Percentiles rank a stretch among this genome's conserved stretches.
phyloP scores from a whole-genome alignment of 2,113 vertebrate species.

The Callorhinus ursinus region DNA sequence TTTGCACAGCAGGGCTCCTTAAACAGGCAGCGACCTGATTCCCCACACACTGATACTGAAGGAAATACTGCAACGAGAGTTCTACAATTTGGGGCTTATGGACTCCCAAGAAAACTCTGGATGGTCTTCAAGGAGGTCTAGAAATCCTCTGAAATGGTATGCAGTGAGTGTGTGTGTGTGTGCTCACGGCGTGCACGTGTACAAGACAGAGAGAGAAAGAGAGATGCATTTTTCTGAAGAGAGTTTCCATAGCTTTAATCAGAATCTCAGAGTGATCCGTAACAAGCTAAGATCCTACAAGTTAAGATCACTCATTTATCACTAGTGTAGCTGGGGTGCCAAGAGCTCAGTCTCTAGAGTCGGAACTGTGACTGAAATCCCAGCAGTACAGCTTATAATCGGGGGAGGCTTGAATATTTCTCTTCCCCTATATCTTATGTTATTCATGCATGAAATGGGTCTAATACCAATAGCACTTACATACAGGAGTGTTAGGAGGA shows the following conservation, averaged over 20 bases:
- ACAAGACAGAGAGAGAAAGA: no score
- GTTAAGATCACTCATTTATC: neutral
- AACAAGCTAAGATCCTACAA: neutral
- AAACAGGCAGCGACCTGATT: neutral
- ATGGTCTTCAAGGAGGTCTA: neutral
- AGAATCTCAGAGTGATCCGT: constrained; percentile 4
- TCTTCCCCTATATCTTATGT: neutral
- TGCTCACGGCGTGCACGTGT: no score
- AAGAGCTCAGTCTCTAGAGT: neutral
- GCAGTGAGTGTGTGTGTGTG: neutral
- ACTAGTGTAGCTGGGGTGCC: neutral
- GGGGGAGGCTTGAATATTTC: neutral
- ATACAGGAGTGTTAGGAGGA: neutral
- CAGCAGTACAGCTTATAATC: neutral
- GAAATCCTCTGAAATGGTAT: neutral
- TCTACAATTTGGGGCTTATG: neutral
- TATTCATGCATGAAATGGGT: neutral
- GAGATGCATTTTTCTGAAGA: neutral
- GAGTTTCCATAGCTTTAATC: neutral
- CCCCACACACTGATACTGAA: neutral
- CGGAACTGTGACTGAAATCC: neutral
- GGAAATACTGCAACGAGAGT: neutral
- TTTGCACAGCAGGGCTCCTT: neutral
- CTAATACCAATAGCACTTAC: neutral
- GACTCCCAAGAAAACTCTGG: neutral